phyloP scores from a whole-genome alignment of 2,888 invertebrate genomes.

The Hirudinaria manillensis region DNA sequence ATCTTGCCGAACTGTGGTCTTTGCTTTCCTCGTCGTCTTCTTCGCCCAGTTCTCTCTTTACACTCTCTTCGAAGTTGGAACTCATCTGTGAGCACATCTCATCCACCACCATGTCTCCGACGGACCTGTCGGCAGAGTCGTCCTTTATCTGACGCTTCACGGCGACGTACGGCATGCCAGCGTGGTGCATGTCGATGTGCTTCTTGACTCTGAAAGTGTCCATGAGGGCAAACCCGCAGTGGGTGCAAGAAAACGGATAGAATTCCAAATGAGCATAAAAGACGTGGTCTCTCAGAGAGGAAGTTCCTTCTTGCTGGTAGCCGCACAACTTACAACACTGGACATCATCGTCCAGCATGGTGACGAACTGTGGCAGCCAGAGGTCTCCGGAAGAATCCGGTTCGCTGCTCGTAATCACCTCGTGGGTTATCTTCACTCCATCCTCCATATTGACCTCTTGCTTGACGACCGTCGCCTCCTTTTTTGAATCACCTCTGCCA shows the following conservation, averaged over 20 bases:
- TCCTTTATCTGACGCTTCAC: slow-evolving; percentile 15
- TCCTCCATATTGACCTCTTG: slow-evolving; percentile 8
- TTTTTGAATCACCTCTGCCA: background rate
- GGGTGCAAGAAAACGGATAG: slow-evolving; percentile 38
- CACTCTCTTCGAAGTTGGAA: background rate
- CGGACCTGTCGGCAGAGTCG: background rate
- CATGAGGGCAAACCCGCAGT: slow-evolving; percentile 36
- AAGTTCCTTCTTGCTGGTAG: slow-evolving; percentile 31
- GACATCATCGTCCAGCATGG: slow-evolving; percentile 24
- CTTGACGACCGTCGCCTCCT: background rate
- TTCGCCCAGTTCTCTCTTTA: background rate
- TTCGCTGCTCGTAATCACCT: background rate
- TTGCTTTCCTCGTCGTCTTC: slow-evolving; percentile 11
- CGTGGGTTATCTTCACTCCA: slow-evolving; percentile 27
- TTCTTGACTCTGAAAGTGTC: slow-evolving; percentile 35
- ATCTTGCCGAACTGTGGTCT: background rate
- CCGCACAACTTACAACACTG: slow-evolving; percentile 32
- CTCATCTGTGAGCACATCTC: slow-evolving; percentile 19
- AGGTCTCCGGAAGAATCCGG: slow-evolving; percentile 20
- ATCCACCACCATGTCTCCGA: slow-evolving; percentile 17
- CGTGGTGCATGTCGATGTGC: slow-evolving; percentile 37
- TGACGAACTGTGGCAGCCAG: slow-evolving; percentile 35
- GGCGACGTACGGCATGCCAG: slow-evolving; percentile 18
- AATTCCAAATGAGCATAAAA: slow-evolving; percentile 34
- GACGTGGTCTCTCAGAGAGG: slow-evolving; percentile 36